Conservation (phyloP, 2,113 vertebrate genomes). For the Protomyctophum bolini region DNA sequence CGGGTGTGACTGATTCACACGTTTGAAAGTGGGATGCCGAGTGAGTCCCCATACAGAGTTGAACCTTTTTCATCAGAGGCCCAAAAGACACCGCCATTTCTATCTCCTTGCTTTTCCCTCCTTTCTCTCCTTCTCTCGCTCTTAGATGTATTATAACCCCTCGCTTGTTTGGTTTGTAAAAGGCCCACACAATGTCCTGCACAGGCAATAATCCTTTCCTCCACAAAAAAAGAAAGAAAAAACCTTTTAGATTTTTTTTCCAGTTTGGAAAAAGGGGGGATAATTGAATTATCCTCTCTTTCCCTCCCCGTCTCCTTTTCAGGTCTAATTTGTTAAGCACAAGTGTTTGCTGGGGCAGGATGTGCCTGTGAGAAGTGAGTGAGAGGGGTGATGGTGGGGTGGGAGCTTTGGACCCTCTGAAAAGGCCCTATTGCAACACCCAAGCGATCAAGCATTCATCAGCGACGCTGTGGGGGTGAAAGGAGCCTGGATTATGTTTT, state of each 20-base stretch:
- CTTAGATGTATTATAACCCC: constrained; percentile 79
- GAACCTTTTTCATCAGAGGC: constrained; percentile 39
- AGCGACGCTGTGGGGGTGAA: constrained; percentile 79
- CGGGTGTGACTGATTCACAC: neutral
- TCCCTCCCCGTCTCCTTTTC: constrained; percentile 58
- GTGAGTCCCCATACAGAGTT: constrained; percentile 7
- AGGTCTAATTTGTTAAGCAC: constrained; percentile 87
- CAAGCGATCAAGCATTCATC: constrained; percentile 93
- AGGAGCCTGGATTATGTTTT: constrained; percentile 87
- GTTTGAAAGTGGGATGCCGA: neutral
- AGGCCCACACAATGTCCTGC: constrained; percentile 83
- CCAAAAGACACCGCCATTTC: constrained; percentile 40
- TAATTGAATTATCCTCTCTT: constrained; percentile 93
- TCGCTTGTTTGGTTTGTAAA: constrained; percentile 78
- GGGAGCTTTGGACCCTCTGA: constrained; percentile 82
- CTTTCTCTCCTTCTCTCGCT: constrained; percentile 70
- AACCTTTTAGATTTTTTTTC: constrained; percentile 82
- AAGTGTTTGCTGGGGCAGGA: constrained; percentile 90
- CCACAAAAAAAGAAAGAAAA: constrained; percentile 18
- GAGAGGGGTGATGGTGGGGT: constrained; percentile 30
- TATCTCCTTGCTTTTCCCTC: constrained; percentile 56
- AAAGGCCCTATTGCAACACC: constrained; percentile 87
- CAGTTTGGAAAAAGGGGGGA: constrained; percentile 73
- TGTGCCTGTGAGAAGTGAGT: constrained; percentile 75
- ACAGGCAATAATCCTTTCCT: constrained; percentile 83